Percentiles rank a stretch among this genome's conserved stretches.
phyloP scores from a whole-genome alignment of 2,113 vertebrate genomes.

The Vulpes ferrilata region DNA sequence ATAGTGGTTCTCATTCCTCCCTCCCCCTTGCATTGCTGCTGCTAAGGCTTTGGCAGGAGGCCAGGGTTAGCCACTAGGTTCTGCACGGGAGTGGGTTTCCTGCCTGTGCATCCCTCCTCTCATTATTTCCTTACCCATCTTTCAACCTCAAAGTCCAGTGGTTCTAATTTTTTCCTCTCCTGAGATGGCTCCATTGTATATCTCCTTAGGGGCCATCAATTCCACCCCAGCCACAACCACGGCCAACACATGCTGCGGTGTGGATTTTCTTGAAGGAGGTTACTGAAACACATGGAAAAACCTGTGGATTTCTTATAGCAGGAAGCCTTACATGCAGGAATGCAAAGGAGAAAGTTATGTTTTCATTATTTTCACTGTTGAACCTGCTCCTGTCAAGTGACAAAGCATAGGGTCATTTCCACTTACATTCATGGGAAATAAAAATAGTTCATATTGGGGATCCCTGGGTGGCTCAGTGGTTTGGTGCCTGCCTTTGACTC shows the following conservation, averaged over 20 bases:
- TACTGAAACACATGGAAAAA: background rate
- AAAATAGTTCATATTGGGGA: background rate
- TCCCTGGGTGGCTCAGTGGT: no score
- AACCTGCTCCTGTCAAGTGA: background rate
- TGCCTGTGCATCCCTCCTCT: background rate
- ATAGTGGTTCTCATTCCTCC: no score
- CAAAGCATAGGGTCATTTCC: background rate
- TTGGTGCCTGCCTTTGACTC: no score
- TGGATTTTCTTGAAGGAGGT: background rate
- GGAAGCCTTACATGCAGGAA: background rate
- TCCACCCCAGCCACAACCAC: no score
- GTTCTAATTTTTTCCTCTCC: background rate
- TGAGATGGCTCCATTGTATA: background rate
- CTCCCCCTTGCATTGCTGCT: no score
- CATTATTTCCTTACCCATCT: background rate
- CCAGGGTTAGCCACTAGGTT: background rate
- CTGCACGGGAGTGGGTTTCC: rapidly evolving
- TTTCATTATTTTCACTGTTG: background rate
- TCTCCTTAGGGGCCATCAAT: no score
- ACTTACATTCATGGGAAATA: background rate
- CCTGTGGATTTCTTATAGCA: no score
- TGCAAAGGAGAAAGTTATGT: background rate
- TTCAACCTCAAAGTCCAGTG: background rate
- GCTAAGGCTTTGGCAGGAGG: background rate
- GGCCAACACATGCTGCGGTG: no score